A percentile compares a stretch with the other conserved stretches of the same genome.
phyloP scores from a whole-genome alignment of 2,888 invertebrate genomes.

The Diplazon laetatorius region DNA sequence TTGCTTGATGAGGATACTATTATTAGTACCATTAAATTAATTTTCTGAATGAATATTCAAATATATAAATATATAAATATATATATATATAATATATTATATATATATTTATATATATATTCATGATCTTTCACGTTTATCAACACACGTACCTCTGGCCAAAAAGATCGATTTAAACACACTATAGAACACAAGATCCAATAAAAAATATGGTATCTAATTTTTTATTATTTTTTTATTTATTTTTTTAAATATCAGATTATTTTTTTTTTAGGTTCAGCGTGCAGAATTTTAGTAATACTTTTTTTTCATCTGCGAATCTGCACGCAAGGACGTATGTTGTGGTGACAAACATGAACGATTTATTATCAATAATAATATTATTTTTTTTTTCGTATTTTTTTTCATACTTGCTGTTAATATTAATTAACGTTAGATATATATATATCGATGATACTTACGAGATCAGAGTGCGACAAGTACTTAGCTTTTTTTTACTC shows the following conservation, averaged over 20 bases:
- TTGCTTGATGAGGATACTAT: constrained; percentile 48
- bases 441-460: constrained; percentile 52
- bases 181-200: too few relatives aligned
- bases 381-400: too few relatives aligned
- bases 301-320: constrained; percentile 11
- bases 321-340: constrained; percentile 24
- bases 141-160: neutral
- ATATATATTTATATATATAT: too few relatives aligned
- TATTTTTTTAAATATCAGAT: too few relatives aligned
- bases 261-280: constrained; percentile 30
- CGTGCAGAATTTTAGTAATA: too few relatives aligned
- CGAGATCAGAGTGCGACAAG: constrained; percentile 48
- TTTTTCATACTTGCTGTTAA: constrained; percentile 51
- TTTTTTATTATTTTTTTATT: too few relatives aligned
- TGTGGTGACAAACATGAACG: neutral
- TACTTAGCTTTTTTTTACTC: constrained; percentile 59
- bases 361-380: too few relatives aligned
- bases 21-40: constrained; percentile 54
- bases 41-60: constrained; percentile 51
- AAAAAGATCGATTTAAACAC: constrained; percentile 20
- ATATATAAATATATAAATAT: too few relatives aligned
- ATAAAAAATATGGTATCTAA: too few relatives aligned
- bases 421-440: constrained; percentile 43
- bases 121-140: constrained; percentile 30
- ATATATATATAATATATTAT: too few relatives aligned